Percentiles rank a stretch among this genome's conserved stretches.
Evolutionary conservation across 2,113 vertebrate genomes (phyloP).

Genomic region (Sinocyclocheilus grahami): DNA sequence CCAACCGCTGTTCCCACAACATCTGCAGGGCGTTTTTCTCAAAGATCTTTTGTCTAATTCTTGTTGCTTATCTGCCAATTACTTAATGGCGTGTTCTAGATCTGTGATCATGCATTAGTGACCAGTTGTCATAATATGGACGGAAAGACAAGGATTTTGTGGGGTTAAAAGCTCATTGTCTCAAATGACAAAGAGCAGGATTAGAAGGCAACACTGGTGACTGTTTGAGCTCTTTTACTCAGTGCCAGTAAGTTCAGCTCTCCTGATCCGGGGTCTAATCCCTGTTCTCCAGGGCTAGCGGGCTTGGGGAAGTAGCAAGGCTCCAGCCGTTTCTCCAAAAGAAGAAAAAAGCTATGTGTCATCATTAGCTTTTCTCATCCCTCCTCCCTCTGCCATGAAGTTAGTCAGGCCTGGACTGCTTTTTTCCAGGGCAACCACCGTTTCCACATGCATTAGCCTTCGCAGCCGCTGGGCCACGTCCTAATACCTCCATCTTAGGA

Average conservation of each 20-base stretch:
- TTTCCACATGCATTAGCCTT: conserved; percentile 70
- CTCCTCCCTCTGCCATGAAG: conserved; percentile 58
- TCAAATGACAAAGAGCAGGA: conserved; percentile 70
- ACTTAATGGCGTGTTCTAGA: conserved; percentile 69
- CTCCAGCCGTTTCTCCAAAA: conserved; percentile 59
- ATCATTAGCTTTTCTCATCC: conserved; percentile 74
- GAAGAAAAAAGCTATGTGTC: conserved; percentile 57
- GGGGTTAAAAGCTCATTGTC: conserved; percentile 70
- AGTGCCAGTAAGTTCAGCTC: conserved; percentile 66
- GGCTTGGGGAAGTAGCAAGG: conserved; percentile 64
- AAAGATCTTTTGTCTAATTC: conserved; percentile 44
- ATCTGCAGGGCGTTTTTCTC: conserved; percentile 15
- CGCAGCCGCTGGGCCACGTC: conserved; percentile 66
- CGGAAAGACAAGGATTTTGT: conserved; percentile 61
- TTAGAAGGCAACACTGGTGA: conserved; percentile 63
- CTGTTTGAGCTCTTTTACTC: conserved; percentile 65
- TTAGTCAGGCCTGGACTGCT: conserved; percentile 67
- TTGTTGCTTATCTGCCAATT: conserved; percentile 69
- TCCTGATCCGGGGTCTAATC: conserved; percentile 71
- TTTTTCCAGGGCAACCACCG: conserved; percentile 64
- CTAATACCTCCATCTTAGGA: conserved; percentile 69
- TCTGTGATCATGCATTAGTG: conserved; percentile 63
- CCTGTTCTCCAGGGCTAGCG: conserved; percentile 64
- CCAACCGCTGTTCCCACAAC: neutral
- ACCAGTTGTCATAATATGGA: conserved; percentile 69